Conservation (phyloP, 2,888 invertebrate species). For the Pseudococcus viburni region DNA sequence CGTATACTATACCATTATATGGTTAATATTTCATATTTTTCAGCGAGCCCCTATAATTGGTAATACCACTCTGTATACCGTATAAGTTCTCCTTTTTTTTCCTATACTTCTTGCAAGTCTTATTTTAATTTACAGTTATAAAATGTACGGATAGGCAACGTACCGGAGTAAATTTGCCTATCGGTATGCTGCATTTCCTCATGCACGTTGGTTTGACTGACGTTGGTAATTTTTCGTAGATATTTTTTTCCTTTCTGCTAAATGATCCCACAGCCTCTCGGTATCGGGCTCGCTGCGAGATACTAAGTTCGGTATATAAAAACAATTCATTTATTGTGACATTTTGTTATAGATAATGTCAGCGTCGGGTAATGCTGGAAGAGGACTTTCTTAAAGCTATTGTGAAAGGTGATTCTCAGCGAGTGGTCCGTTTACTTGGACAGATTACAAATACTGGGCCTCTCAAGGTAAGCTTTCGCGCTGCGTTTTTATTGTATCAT, state of each 20-base stretch:
- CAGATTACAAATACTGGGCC: conserved; percentile 69
- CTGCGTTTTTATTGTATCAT: conserved; percentile 1
- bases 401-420: conserved; percentile 72
- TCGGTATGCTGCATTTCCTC: background rate
- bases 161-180: conserved; percentile 16
- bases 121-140: conserved; percentile 36
- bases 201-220: background rate
- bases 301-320: background rate
- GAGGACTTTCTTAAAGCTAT: conserved; percentile 73
- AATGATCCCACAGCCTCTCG: background rate
- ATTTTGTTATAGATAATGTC: conserved; percentile 63
- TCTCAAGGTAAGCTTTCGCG: conserved; percentile 63
- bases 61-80: conserved; percentile 10
- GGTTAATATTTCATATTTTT: conserved; percentile 43
- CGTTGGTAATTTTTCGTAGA: conserved; percentile 38
- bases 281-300: background rate
- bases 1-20: background rate
- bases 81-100: background rate
- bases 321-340: conserved; percentile 59
- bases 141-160: background rate
- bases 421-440: conserved; percentile 70
- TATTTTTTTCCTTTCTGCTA: background rate
- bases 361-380: conserved; percentile 70
- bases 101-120: background rate
- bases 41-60: conserved; percentile 40